Conservation (phyloP, 2,797 vertebrate genomes). For the Natrix natrix region DNA sequence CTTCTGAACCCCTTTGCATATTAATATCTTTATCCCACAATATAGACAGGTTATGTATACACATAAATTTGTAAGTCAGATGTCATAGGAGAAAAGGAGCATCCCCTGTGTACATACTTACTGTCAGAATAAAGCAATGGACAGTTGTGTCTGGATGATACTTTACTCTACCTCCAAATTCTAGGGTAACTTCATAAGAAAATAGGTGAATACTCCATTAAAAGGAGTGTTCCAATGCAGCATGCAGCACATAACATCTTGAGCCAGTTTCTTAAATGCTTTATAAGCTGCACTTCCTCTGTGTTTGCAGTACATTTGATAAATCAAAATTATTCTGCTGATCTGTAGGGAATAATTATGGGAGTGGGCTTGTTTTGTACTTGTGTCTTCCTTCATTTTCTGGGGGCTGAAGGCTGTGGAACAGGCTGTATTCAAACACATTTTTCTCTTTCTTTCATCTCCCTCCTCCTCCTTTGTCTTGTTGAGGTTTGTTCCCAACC, state of each 20-base stretch:
- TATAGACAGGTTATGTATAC: background rate
- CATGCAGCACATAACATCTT: background rate
- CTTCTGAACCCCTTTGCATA: background rate
- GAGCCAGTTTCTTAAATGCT: background rate
- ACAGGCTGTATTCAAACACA: constrained; percentile 8
- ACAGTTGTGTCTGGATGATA: background rate
- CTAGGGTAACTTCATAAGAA: background rate
- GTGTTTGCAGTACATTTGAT: background rate
- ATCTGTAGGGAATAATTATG: background rate
- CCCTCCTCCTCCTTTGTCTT: constrained; percentile 7
- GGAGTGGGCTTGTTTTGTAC: background rate
- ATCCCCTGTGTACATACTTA: background rate
- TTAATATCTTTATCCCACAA: background rate
- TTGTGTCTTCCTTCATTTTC: constrained; percentile 37
- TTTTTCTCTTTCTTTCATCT: background rate
- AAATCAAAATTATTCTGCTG: background rate
- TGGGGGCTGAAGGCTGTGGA: constrained; percentile 10
- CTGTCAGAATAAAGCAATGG: background rate
- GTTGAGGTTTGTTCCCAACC: constrained; percentile 52
- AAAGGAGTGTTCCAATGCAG: background rate
- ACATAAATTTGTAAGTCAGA: background rate
- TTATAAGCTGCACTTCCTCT: background rate
- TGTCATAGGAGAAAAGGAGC: background rate
- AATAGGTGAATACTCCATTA: background rate
- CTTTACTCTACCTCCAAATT: background rate